phyloP scores from a whole-genome alignment of 2,797 vertebrate genomes.

The Anguilla anguilla region DNA sequence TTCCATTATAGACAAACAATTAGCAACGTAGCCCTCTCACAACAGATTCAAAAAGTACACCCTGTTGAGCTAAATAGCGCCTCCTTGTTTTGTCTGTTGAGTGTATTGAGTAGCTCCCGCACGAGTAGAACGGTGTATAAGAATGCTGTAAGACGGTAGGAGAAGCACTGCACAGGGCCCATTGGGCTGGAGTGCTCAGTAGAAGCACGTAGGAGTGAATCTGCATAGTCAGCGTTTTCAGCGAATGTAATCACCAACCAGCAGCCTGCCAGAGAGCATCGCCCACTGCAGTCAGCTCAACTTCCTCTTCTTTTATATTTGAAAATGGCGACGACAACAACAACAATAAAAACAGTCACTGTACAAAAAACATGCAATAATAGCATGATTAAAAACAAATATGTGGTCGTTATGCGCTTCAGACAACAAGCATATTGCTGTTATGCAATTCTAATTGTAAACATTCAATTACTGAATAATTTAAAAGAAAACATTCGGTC shows the following conservation, averaged over 20 bases:
- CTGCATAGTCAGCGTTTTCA: background rate
- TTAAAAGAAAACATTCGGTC: background rate
- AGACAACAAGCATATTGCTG: background rate
- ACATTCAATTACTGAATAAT: background rate
- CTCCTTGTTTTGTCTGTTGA: background rate
- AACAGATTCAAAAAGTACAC: background rate
- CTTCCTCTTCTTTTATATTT: background rate
- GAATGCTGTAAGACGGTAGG: background rate
- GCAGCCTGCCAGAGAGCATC: background rate
- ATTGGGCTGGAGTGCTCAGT: background rate
- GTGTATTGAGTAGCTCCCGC: background rate
- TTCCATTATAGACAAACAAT: background rate
- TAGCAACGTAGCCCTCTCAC: background rate
- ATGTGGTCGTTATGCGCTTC: background rate
- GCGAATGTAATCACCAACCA: background rate
- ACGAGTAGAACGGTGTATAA: background rate
- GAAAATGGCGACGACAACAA: background rate
- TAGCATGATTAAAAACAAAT: background rate
- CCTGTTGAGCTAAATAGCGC: background rate
- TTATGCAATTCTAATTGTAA: background rate
- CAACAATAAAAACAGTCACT: background rate
- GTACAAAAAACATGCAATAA: background rate
- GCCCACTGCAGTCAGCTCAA: constrained; percentile 8
- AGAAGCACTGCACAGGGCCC: background rate
- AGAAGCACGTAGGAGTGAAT: background rate